Percentiles rank a stretch among this genome's conserved stretches.
Evolutionary conservation across 2,797 vertebrate genomes (phyloP).

Genomic region (Petrocephalus schoutedeni): DNA sequence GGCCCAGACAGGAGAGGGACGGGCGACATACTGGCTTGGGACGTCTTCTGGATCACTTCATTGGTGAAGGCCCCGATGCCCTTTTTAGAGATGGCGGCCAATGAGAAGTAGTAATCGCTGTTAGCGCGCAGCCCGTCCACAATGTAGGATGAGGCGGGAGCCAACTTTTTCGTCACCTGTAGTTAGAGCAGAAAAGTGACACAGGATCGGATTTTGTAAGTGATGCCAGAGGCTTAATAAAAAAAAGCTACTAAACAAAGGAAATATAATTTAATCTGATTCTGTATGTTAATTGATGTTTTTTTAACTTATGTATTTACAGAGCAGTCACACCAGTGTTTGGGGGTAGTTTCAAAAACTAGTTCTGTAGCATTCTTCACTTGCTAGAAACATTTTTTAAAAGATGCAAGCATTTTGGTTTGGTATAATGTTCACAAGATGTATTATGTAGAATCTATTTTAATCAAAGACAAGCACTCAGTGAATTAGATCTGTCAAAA

Average conservation of each 20-base stretch:
- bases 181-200: neutral
- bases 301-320: neutral
- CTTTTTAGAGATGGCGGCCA: conserved; percentile 87
- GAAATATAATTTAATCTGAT: neutral
- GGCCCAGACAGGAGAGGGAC: conserved; percentile 41
- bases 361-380: neutral
- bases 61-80: conserved; percentile 94
- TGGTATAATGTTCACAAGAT: neutral
- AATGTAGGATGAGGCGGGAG: conserved; percentile 74
- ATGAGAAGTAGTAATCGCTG: conserved; percentile 86
- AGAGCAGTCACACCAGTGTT: neutral
- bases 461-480: neutral
- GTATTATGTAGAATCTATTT: neutral
- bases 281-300: neutral
- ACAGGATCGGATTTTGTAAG: neutral
- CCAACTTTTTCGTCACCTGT: conserved; percentile 82
- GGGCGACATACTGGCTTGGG: conserved; percentile 95
- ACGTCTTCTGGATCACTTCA: conserved; percentile 85
- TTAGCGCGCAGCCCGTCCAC: conserved; percentile 87
- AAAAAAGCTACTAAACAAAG: neutral
- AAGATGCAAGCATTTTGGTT: neutral
- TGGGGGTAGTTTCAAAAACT: neutral
- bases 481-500: neutral
- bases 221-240: neutral
- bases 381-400: neutral